Percentiles rank a stretch among this genome's conserved stretches.
Evolutionary conservation across 2,888 invertebrate species (phyloP).

Genomic region (Ochropleura plecta): DNA sequence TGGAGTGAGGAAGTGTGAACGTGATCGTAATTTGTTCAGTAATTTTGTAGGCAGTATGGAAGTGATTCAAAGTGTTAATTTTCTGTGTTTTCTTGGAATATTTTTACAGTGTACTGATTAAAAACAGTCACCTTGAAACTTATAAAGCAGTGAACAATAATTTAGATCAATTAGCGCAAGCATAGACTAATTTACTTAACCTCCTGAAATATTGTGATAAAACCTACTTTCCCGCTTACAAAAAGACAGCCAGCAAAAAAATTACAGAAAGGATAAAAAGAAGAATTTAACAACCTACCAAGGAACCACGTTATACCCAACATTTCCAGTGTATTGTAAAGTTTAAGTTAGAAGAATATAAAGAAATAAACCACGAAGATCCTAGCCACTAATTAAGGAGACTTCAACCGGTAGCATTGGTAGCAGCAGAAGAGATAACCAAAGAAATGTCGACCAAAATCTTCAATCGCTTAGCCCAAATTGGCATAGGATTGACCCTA

Average conservation of each 20-base stretch:
- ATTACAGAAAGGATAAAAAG: background rate
- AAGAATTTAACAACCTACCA: background rate
- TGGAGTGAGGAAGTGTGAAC: background rate
- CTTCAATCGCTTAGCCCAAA: slow-evolving; percentile 57
- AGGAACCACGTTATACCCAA: background rate
- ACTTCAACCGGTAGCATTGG: background rate
- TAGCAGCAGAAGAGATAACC: background rate
- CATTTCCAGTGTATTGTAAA: background rate
- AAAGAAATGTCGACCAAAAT: slow-evolving; percentile 44
- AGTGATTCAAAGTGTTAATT: slow-evolving; percentile 22
- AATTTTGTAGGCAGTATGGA: slow-evolving; percentile 9
- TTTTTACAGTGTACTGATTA: background rate
- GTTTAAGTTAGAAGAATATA: background rate
- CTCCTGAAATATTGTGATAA: background rate
- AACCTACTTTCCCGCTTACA: background rate
- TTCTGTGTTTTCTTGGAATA: background rate
- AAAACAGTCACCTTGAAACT: background rate
- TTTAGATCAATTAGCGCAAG: background rate
- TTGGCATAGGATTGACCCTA: slow-evolving; percentile 51
- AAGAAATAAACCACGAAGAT: background rate
- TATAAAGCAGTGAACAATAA: background rate
- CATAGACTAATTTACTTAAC: background rate
- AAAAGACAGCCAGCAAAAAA: background rate
- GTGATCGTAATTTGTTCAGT: background rate
- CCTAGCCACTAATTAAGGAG: background rate